Base-by-base conservation (phyloP, 2,113 vertebrate species). In the Menura novaehollandiae region DNA sequence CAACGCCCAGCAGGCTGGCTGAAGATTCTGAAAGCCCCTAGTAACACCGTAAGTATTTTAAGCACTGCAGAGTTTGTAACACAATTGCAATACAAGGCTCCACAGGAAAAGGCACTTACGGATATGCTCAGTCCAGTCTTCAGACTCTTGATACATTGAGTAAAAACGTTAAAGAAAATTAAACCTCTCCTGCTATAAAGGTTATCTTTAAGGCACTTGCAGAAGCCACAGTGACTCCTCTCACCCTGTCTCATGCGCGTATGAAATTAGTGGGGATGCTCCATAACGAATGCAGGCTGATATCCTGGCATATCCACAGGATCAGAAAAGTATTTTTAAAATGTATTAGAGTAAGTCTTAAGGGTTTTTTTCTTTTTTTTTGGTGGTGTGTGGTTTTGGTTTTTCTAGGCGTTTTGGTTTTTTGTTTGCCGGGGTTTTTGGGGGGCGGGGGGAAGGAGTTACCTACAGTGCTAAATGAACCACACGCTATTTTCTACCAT, bases 71-170 rank as follows among this genome's bases (percentile, higher is more conserved):
- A 32, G 72, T 37, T 66, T 37, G 41, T 16, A 86, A 39, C 1
- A 18, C 37, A 37, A 30, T 5, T 66, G 41, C 64, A 81, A 41
- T 8, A 30, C 21, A 44, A 12, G 0, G 1, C 17, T 17, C 11
- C 5, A 4, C 8, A 77, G 24, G 13, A 62, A 62, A 27, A 37
- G 13, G 47, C 28, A 55, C 22, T 99, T 98, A 99, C 99, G 97
- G 87, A 98, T 97, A 62, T 98, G 98, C 62, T 99, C 98, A 15
- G 97, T 97, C 98, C 98, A 98, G 74, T 92, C 98, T 51, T 98
- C 97, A 62, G 98, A 98, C 46, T 98, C 91, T 51, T 98, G 96
- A 97, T 98, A 98, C 94, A 99, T 93, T 41, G 98, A 98, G 99
- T 99, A 82, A 67, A 92, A 91, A 51, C 7, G 97, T 99, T 97